These are phyloP conservation scores for Dendrocincla fuliginosa DNA, from an alignment of 2,797 vertebrate genomes.

Conservation along the genomic window DNA sequence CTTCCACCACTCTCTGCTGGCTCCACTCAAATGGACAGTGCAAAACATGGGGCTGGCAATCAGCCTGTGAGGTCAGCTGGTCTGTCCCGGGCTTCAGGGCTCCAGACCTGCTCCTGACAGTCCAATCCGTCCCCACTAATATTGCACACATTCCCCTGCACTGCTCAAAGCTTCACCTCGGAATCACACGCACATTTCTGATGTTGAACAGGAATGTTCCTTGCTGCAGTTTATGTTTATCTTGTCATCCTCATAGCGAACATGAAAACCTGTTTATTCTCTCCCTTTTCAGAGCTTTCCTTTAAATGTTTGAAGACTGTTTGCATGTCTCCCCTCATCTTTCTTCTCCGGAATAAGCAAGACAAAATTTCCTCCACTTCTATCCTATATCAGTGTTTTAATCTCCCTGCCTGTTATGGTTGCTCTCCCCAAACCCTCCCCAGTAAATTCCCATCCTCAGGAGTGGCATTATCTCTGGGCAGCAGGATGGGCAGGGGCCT, in stretches of 20 bases:
- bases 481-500: background rate
- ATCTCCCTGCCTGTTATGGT: background rate
- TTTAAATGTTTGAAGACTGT: slow-evolving; percentile 38
- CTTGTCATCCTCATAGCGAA: slow-evolving; percentile 42
- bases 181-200: background rate
- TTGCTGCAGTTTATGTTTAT: slow-evolving; percentile 37
- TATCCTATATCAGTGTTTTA: background rate
- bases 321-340: background rate
- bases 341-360: background rate
- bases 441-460: background rate
- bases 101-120: rapidly evolving
- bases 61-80: rapidly evolving
- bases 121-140: rapidly evolving
- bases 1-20: rapidly evolving
- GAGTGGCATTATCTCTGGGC: background rate
- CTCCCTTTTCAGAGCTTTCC: slow-evolving; percentile 11
- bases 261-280: slow-evolving; percentile 60
- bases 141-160: rapidly evolving
- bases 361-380: background rate
- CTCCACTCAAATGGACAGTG: rapidly evolving
- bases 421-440: background rate
- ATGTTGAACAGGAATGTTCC: background rate
- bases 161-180: background rate
- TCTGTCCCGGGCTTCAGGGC: background rate
- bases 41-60: rapidly evolving